Base-by-base conservation (phyloP, 2,888 invertebrate genomes). In the Crossocerus cetratus region DNA sequence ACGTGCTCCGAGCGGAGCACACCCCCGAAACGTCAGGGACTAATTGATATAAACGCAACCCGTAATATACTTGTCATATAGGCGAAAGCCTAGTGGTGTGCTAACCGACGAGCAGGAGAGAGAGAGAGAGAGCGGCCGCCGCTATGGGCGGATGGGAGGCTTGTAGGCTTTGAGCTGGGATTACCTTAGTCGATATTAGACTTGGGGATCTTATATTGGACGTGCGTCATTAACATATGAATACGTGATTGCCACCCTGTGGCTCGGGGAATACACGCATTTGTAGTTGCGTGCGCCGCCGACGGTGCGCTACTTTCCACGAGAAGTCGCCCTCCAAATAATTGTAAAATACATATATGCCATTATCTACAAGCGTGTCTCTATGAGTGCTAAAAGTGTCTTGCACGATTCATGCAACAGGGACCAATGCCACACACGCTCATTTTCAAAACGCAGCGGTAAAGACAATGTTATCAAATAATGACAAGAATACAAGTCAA, bases 1-100 rank as follows among this genome's bases (percentile, higher is more conserved):
- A 76, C 80, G 76, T 64, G 76, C 72, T 77, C 71, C 64, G 70
- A 64, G 78, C 73, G 75, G 76, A 77, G 74, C 82, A 83, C 86
- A 84, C 86, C 86, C 88, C 87, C 85, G 83, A 86, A 87, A 88
- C 86, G 90, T 90, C 90, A 88, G 79, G 65, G 74, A 85, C 89
- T 90, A 90, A 90, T 90, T 90, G 89, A 90, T 90, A 90, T 90
- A 90, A 90, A 90, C 89, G 90, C 84, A 83, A 80, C 83, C 76
- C 82, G 88, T 89, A 90, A 90, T 90, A 90, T 90, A 90, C 89
- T 89, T 90, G 90, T 90, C 90, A 90, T 90, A 90, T 82, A 83
- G 83, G 78, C 82, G 75, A 82, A 80, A 81, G 77, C 77, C 77
- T 62, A 71, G 65, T 65, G 67, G 76, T 73, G 76, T 73, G 82